phyloP scores from a whole-genome alignment of 2,113 vertebrate species.

The Plectropomus leopardus region DNA sequence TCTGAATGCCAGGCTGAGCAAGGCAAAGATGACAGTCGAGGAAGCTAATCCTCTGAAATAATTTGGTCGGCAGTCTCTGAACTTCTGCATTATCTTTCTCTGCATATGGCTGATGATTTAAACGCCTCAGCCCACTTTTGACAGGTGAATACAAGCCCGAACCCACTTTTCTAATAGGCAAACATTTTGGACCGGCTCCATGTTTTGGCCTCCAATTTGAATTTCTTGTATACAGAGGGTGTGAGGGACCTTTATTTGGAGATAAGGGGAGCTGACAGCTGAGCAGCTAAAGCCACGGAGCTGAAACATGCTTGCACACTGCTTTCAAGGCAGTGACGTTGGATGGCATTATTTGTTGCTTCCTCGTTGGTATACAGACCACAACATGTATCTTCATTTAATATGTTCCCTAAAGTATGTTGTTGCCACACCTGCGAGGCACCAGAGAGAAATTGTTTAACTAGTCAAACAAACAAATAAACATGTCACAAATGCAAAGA shows the following conservation, averaged over 20 bases:
- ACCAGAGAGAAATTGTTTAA: conserved; percentile 69
- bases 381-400: conserved; percentile 75
- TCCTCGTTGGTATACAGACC: conserved; percentile 64
- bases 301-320: conserved; percentile 57
- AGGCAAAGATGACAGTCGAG: conserved; percentile 74
- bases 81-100: conserved; percentile 75
- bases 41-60: conserved; percentile 79
- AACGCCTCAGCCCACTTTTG: conserved; percentile 64
- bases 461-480: conserved; percentile 77
- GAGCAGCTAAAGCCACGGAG: conserved; percentile 26
- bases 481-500: conserved; percentile 78
- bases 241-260: conserved; percentile 47
- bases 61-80: conserved; percentile 75
- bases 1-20: conserved; percentile 63
- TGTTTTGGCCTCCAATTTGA: conserved; percentile 56
- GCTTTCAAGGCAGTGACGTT: conserved; percentile 46
- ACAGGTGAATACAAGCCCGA: conserved; percentile 70
- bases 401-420: conserved; percentile 66
- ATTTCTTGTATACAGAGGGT: conserved; percentile 42
- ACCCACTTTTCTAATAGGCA: conserved; percentile 44
- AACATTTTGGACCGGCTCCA: conserved; percentile 32
- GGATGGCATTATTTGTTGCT: conserved; percentile 73
- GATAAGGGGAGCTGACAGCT: conserved; percentile 53
- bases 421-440: conserved; percentile 66
- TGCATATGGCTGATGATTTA: conserved; percentile 70